Evolutionary conservation across 2,113 vertebrate species (phyloP).

Genomic region (Uria lomvia): DNA sequence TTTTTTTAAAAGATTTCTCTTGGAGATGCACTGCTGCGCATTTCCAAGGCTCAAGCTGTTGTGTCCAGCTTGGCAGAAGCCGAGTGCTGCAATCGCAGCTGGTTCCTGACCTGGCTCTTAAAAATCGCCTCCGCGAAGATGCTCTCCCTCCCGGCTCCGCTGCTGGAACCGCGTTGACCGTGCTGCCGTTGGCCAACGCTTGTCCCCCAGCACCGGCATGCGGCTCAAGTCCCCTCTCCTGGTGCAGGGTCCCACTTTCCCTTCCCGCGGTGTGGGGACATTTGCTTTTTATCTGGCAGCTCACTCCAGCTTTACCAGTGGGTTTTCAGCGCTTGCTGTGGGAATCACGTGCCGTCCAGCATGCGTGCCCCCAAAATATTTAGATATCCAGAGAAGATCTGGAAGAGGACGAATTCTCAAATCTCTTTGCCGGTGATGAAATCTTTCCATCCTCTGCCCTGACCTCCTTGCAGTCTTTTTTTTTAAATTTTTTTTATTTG

Average conservation of each 20-base stretch:
- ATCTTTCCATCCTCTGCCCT: conserved; percentile 17
- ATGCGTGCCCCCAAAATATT: not conserved
- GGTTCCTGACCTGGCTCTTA: not conserved
- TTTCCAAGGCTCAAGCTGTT: conserved; percentile 21
- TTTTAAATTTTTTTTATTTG: not conserved
- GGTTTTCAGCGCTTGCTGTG: not conserved
- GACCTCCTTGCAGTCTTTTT: not conserved
- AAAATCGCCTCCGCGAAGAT: not conserved
- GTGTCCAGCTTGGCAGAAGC: not conserved
- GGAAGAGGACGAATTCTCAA: not conserved
- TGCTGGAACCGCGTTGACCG: not conserved
- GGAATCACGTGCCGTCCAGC: not conserved
- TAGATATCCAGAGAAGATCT: not conserved
- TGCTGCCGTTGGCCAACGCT: not conserved
- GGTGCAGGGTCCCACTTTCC: not conserved
- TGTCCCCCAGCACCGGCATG: too few relatives aligned
- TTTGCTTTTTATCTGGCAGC: not conserved
- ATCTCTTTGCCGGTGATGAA: not conserved
- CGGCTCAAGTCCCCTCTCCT: not conserved
- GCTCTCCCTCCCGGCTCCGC: not conserved
- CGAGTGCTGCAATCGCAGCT: not conserved
- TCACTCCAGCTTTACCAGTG: not conserved
- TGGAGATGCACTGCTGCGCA: not conserved
- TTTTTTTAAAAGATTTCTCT: conserved; percentile 7
- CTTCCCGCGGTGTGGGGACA: not conserved